Base-by-base conservation (phyloP, 2,113 vertebrate species). In the Corapipo altera region DNA sequence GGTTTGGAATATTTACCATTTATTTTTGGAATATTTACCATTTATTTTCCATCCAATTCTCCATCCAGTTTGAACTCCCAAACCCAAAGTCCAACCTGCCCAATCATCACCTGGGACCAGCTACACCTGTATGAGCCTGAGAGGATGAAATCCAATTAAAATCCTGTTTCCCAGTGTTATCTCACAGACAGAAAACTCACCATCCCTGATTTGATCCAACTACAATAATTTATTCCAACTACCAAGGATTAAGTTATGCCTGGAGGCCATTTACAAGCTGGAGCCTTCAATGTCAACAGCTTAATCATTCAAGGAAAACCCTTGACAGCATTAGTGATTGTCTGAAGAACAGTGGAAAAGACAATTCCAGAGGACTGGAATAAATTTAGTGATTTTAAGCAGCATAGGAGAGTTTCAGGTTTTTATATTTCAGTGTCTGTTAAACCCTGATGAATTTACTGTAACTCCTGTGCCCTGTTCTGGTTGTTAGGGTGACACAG, bases 201-300 rank as follows among this genome's bases (percentile, higher is more conserved):
- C 82, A 80, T 46, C 86, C 59, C 85, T 76, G 78, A 52, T 69
- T 57, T 61, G 35, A 86, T 91, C 79, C 62, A 82, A 91, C 61
- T 91, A 49, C 21, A 66, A 76, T 80, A 81, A 88, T 46, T 80
- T 89, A 79, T 79, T 93, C 77, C 78, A 79, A 16, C 70, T 52
- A 89, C 46, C 75, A 59, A 37, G 41, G 72, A 85, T 95, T 86
- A 93, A 89, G 79, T 65, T 86, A 71, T 70, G 89, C 66, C 86
- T 85, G 59, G 44, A 95, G 93, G 92, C 81, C 66, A 85, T 81
- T 79, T 81, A 76, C 70, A 64, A 91, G 44, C 92, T 58, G 87
- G 44, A 95, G 58, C 88, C 93, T 83, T 97, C 75, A 51, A 23
- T 55, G 69, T 79, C 61, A 85, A 78, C 83, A 72, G 46, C 76